Conservation (phyloP, 2,888 invertebrate species). For the Ormyrus rosae region DNA sequence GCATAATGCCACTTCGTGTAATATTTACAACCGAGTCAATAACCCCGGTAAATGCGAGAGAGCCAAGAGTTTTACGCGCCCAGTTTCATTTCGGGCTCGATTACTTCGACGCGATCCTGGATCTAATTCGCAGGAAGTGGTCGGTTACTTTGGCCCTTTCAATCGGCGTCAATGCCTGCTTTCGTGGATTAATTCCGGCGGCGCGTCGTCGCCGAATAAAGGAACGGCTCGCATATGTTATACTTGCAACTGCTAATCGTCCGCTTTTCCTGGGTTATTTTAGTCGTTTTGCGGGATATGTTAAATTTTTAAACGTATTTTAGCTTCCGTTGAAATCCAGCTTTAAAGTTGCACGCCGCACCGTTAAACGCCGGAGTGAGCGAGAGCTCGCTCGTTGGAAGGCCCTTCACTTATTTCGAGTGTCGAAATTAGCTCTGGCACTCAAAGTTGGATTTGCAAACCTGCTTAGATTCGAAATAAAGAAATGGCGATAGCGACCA, state of each 20-base stretch:
- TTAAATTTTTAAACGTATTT: no score
- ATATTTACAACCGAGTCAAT: constrained; percentile 67
- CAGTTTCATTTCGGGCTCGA: constrained; percentile 16
- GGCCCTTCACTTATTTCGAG: constrained; percentile 26
- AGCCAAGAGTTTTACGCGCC: not conserved
- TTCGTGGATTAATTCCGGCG: no score
- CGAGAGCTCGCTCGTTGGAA: not conserved
- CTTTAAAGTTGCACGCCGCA: not conserved
- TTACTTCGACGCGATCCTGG: not conserved
- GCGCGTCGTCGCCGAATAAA: no score
- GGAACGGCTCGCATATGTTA: no score
- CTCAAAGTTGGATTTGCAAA: constrained; percentile 44
- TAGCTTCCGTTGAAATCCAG: no score
- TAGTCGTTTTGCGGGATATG: no score
- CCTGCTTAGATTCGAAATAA: constrained; percentile 52
- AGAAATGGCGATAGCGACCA: constrained; percentile 39
- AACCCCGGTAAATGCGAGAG: constrained; percentile 55
- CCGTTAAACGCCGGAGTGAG: constrained; percentile 5
- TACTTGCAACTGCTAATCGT: no score
- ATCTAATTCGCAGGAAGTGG: not conserved
- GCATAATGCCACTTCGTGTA: constrained; percentile 63
- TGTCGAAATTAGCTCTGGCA: constrained; percentile 33
- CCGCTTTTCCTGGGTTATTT: no score
- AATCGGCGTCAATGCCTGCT: no score
- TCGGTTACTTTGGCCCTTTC: no score